Percentiles rank a stretch among this genome's conserved stretches.
Evolutionary conservation across 2,113 vertebrate genomes (phyloP).

Genomic region (Pleuronectes platessa): DNA sequence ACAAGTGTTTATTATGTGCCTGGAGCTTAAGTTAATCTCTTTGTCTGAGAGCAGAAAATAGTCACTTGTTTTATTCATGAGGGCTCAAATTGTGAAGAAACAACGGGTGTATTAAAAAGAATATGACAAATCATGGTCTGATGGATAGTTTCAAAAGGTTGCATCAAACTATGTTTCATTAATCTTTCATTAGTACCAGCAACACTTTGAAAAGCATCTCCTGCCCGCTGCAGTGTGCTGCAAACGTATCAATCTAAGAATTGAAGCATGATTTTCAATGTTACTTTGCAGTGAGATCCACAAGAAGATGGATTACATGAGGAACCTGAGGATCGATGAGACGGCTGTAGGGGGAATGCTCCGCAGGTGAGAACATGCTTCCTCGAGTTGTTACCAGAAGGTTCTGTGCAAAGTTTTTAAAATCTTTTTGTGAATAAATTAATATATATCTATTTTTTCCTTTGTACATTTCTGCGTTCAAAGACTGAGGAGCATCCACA

Average conservation of each 20-base stretch:
- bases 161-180: too few species aligned
- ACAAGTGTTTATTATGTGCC: conserved; percentile 1
- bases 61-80: too few species aligned
- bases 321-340: conserved; percentile 95
- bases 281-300: conserved; percentile 92
- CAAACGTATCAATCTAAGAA: background rate
- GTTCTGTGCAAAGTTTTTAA: too few species aligned
- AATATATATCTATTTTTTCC: background rate
- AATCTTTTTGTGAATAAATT: too few species aligned
- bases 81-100: too few species aligned
- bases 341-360: conserved; percentile 95
- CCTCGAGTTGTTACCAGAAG: background rate
- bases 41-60: too few species aligned
- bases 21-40: background rate
- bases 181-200: conserved; percentile 23
- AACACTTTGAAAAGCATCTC: conserved; percentile 48
- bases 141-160: too few species aligned
- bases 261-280: conserved; percentile 6
- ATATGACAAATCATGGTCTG: too few species aligned
- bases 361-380: conserved; percentile 90
- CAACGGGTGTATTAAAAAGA: too few species aligned
- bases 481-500: too few species aligned
- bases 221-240: background rate
- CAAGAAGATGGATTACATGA: conserved; percentile 97
- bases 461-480: background rate